Evolutionary conservation across 2,113 vertebrate species (phyloP), one percentile per base, ranked within the genome.

Genomic region (Calidris pugnax): DNA sequence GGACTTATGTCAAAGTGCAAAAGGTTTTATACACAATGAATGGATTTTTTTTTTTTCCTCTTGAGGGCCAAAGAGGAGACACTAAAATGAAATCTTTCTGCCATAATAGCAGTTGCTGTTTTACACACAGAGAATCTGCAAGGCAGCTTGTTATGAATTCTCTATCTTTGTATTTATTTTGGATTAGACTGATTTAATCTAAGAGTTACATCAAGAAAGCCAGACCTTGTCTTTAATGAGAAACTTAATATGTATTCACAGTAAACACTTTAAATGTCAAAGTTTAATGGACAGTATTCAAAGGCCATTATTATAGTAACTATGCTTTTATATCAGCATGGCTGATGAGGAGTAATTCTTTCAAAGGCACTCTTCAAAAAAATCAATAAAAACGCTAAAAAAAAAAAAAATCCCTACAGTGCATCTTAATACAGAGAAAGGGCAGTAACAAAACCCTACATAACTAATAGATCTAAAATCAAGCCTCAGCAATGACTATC

Each of bases 1-100:
- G 87, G 93, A 98, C 94, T 98, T 93, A 96, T 98, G 97, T 98
- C 97, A 98, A 98, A 98, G 97, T 98, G 97, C 97, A 98, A 97
- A 97, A 98, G 95, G 97, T 98, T 98, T 97, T 97, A 91, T 98
- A 98, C 93, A 98, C 98, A 98, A 95, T 51, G 91, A 96, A 69
- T 22, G 41, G 86, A 71, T 50, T 85, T 79, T 94, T 80, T 48
- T 56, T 48, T 56, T 66, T 71, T 28, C 14, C 77, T 96, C 83
- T 89, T 21, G 77, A 94, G 85, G 77, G n/a, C 93, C 88, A 87
- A 86, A 90, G 51, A 94, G 74, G 85, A 97, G 81, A 95, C 94
- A 87, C 95, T 85, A 90, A 95, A 94, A 95, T 43, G 83, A 95
- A 81, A 74, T 86, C 30, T 93, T 72, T 92, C 96, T 91, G 90